phyloP scores from a whole-genome alignment of 2,113 vertebrate genomes.

The Notarius quadriscutis region DNA sequence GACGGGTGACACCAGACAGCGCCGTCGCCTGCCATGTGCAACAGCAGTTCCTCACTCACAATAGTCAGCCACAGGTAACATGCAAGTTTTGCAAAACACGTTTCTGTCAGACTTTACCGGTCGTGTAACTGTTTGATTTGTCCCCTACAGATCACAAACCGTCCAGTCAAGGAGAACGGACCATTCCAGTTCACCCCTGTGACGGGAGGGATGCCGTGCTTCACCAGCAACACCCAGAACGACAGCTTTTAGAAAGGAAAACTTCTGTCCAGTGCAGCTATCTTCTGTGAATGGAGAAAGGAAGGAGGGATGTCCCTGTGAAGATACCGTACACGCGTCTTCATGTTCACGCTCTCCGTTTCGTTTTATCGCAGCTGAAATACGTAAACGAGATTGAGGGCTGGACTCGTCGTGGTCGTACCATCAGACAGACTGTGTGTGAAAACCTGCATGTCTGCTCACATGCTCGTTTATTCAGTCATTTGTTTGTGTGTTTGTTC shows the following conservation, averaged over 20 bases:
- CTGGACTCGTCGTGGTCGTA: not conserved
- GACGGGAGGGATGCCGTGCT: conserved; percentile 59
- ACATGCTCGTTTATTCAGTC: not conserved
- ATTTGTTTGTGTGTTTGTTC: not conserved
- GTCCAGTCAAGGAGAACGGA: conserved; percentile 54
- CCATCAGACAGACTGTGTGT: not conserved
- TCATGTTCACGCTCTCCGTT: not conserved
- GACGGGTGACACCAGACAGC: conserved; percentile 9
- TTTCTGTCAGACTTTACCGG: not conserved
- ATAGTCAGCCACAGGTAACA: conserved; percentile 65
- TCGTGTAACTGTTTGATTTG: not conserved
- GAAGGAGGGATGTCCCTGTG: conserved; percentile 10
- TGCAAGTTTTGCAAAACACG: too few species aligned
- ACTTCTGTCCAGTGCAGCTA: conserved; percentile 1
- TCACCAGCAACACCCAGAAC: conserved; percentile 64
- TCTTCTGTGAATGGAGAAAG: conserved; percentile 2
- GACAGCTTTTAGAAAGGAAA: conserved; percentile 43
- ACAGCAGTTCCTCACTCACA: conserved; percentile 59
- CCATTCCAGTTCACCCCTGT: conserved; percentile 54
- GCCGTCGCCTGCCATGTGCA: conserved; percentile 32
- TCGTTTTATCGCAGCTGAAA: conserved; percentile 29
- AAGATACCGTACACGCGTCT: conserved; percentile 16
- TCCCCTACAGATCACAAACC: conserved; percentile 62
- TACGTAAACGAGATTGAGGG: not conserved
- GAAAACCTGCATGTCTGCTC: not conserved